Conservation (phyloP, 2,797 vertebrate genomes). For the Microcaecilia unicolor region DNA sequence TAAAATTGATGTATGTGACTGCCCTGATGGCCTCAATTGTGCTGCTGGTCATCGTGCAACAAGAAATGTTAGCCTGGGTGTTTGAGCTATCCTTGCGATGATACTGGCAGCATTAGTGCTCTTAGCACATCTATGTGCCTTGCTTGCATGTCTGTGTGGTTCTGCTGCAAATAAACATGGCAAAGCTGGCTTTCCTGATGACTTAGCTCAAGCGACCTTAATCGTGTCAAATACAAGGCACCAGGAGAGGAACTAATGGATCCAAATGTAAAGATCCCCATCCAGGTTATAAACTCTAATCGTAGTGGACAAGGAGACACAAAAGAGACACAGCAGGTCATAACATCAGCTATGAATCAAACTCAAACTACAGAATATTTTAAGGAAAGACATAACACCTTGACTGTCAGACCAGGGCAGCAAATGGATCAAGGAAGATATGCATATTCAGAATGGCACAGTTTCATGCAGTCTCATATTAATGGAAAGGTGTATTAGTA, state of each 20-base stretch:
- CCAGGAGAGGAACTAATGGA: slow-evolving; percentile 82
- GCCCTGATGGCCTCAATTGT: slow-evolving; percentile 34
- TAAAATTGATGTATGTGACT: slow-evolving; percentile 62
- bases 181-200: slow-evolving; percentile 47
- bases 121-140: slow-evolving; percentile 58
- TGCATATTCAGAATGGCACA: slow-evolving; percentile 60
- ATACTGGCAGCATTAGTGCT: slow-evolving; percentile 69
- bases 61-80: slow-evolving; percentile 49
- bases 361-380: slow-evolving; percentile 39
- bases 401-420: slow-evolving; percentile 43
- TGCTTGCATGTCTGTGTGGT: slow-evolving; percentile 57
- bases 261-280: slow-evolving; percentile 54
- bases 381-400: slow-evolving; percentile 41
- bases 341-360: slow-evolving; percentile 40
- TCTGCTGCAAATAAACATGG: slow-evolving; percentile 36
- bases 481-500: slow-evolving; percentile 65
- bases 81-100: slow-evolving; percentile 68
- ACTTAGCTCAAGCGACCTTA: slow-evolving; percentile 63
- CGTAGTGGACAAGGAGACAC: slow-evolving; percentile 33
- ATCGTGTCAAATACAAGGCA: slow-evolving; percentile 81
- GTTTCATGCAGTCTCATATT: slow-evolving; percentile 58
- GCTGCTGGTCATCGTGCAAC: accelerated
- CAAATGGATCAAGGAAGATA: slow-evolving; percentile 43
- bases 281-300: slow-evolving; percentile 30
- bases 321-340: slow-evolving; percentile 30